A percentile compares a stretch with the other conserved stretches of the same genome.
phyloP scores from a whole-genome alignment of 2,113 vertebrate genomes.

The Spheniscus mendiculus region DNA sequence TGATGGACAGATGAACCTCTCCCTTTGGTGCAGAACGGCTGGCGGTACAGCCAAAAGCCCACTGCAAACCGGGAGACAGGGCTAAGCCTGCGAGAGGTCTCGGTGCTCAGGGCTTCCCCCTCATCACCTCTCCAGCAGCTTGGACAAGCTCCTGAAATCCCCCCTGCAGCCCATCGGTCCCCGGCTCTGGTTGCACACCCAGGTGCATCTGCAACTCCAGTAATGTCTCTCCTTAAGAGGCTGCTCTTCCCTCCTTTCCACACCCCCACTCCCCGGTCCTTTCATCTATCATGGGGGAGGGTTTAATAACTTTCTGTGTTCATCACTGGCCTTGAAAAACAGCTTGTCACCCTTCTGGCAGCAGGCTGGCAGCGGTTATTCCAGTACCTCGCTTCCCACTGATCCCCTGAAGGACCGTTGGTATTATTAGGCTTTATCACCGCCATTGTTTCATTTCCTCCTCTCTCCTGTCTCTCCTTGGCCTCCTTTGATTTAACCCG shows the following conservation, averaged over 20 bases:
- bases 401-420: neutral
- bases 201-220: neutral
- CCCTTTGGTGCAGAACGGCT: neutral
- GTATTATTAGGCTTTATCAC: neutral
- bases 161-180: fast-evolving
- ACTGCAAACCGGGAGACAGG: neutral
- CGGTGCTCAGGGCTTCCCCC: neutral
- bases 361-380: neutral
- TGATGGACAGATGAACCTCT: neutral
- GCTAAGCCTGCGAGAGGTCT: neutral
- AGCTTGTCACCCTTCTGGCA: neutral
- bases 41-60: neutral
- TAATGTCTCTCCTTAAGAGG: neutral
- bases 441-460: neutral
- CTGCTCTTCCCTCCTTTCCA: neutral
- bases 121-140: neutral
- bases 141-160: neutral
- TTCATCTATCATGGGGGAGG: neutral
- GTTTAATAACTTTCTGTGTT: neutral
- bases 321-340: neutral
- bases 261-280: neutral
- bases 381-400: fast-evolving
- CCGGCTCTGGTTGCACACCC: neutral
- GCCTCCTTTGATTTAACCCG: neutral
- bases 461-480: neutral